Evolutionary conservation across 2,797 vertebrate genomes (phyloP).

Genomic region (Enteromius thamalakanensis): DNA sequence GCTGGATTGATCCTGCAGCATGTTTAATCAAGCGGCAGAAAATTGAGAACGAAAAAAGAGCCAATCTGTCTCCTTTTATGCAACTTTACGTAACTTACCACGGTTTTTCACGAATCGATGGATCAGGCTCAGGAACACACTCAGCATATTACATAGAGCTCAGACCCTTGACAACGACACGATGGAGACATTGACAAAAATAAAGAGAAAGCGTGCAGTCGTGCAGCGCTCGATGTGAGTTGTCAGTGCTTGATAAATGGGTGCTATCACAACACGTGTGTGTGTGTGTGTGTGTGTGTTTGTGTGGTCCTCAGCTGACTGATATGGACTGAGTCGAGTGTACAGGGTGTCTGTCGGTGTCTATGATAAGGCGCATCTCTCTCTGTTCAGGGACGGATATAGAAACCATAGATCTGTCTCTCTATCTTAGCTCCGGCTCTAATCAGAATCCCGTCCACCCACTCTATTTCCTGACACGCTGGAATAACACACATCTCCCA

Average conservation of each 20-base stretch:
- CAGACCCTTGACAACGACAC: conserved; percentile 6
- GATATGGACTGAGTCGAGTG: conserved; percentile 72
- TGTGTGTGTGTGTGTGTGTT: not conserved
- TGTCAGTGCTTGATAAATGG: conserved; percentile 79
- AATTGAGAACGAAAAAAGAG: conserved; percentile 31
- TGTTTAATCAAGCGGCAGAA: conserved; percentile 37
- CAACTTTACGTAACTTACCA: conserved; percentile 12
- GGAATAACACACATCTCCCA: conserved; percentile 53
- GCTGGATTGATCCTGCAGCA: conserved; percentile 25
- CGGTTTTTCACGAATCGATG: not conserved
- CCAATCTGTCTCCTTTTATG: conserved; percentile 7
- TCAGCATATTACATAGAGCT: not conserved
- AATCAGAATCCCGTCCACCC: conserved; percentile 58
- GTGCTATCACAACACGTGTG: conserved; percentile 67
- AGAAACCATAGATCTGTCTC: conserved; percentile 66
- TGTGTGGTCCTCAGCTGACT: conserved; percentile 64
- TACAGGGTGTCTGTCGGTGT: conserved; percentile 75
- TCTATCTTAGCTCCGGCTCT: conserved; percentile 61
- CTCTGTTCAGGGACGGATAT: conserved; percentile 64
- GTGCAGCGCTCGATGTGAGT: conserved; percentile 66
- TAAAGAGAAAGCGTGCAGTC: conserved; percentile 63
- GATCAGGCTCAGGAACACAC: conserved; percentile 16
- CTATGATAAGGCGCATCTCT: conserved; percentile 73
- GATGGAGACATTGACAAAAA: conserved; percentile 52
- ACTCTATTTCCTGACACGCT: conserved; percentile 58